phyloP scores from a whole-genome alignment of 1,140 invertebrate genomes.

The Tachypleus tridentatus region DNA sequence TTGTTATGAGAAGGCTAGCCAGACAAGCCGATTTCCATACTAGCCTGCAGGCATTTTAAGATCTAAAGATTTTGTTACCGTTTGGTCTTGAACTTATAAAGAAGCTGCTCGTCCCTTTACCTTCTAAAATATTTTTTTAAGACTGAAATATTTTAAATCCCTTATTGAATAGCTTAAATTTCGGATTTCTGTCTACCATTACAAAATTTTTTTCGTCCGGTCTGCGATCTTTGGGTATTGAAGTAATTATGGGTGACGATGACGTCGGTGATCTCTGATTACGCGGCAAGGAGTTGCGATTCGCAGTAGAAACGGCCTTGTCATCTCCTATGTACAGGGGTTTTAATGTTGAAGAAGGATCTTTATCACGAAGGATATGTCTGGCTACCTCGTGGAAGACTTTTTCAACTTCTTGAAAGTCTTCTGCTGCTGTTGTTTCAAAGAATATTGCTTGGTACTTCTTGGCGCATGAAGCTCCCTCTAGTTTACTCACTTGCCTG shows the following conservation, averaged over 20 bases:
- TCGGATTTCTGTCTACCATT: neutral
- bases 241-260: neutral
- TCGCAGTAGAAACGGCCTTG: too few species aligned
- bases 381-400: slow-evolving; percentile 32
- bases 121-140: too few species aligned
- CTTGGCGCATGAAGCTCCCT: slow-evolving; percentile 29
- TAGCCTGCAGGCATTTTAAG: too few species aligned
- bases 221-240: neutral
- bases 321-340: neutral
- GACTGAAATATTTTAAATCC: slow-evolving; percentile 3
- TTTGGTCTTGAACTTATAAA: too few species aligned
- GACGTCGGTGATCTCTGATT: too few species aligned
- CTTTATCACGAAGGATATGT: slow-evolving; percentile 30
- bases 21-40: too few species aligned
- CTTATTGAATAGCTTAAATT: slow-evolving; percentile 5
- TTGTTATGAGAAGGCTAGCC: too few species aligned
- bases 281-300: neutral
- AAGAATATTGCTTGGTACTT: slow-evolving; percentile 32
- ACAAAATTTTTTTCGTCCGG: neutral
- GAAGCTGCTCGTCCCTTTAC: too few species aligned
- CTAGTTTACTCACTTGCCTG: slow-evolving; percentile 33
- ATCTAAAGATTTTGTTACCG: too few species aligned
- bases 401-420: slow-evolving; percentile 31
- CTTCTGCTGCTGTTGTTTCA: slow-evolving; percentile 36
- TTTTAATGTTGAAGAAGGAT: neutral